A percentile compares a stretch with the other conserved stretches of the same genome.
Evolutionary conservation across 1,140 invertebrate species (phyloP).

Genomic region (Apis cerana): DNA sequence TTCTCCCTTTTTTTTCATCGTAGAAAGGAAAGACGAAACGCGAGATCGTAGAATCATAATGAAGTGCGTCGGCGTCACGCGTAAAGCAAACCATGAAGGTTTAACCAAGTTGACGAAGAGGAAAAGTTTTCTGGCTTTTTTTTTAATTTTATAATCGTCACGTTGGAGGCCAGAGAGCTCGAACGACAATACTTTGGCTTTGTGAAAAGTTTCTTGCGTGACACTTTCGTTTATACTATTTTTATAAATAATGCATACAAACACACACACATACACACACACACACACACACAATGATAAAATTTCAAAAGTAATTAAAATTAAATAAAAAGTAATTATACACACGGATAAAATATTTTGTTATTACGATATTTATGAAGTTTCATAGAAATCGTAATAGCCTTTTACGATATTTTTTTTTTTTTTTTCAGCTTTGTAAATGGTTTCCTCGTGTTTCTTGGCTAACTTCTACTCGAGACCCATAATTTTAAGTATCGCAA

Average conservation of each 20-base stretch:
- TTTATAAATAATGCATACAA: background rate
- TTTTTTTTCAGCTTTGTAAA: background rate
- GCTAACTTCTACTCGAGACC: no score
- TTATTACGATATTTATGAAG: background rate
- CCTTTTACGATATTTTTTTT: background rate
- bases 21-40: background rate
- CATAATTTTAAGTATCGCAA: conserved; percentile 13
- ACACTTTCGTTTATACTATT: background rate
- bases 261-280: no score
- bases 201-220: background rate
- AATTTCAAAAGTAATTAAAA: background rate
- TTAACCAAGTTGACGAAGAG: background rate
- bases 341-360: background rate
- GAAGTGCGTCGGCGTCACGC: background rate
- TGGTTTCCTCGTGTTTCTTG: background rate
- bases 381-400: background rate
- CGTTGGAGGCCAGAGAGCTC: background rate
- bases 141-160: background rate
- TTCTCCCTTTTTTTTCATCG: background rate
- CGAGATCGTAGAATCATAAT: conserved; percentile 15
- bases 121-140: background rate
- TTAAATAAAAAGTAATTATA: no score
- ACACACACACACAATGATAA: background rate
- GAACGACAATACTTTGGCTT: background rate
- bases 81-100: background rate